A percentile compares a stretch with the other conserved stretches of the same genome.
Conservation (phyloP, 1,140 invertebrate genomes). For the Apis laboriosa region DNA sequence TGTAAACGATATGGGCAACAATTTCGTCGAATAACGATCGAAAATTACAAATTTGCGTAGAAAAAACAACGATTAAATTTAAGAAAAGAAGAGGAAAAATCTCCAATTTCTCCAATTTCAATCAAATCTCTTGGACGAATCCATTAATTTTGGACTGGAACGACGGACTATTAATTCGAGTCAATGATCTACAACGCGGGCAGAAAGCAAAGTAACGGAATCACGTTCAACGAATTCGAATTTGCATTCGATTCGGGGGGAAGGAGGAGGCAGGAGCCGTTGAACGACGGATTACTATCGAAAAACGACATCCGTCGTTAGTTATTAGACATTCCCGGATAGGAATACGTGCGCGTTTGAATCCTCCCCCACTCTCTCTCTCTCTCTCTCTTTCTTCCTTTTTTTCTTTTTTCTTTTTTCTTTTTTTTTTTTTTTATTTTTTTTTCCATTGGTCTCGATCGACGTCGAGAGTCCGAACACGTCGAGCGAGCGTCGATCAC, state of each 20-base stretch:
- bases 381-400: neutral
- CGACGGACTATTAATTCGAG: neutral
- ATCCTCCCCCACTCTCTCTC: neutral
- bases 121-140: neutral
- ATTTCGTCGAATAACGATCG: too few species aligned
- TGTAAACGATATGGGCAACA: neutral
- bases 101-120: too few species aligned
- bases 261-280: neutral
- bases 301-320: constrained; percentile 11
- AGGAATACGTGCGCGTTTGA: constrained; percentile 12
- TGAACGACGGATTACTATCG: constrained; percentile 14
- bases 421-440: neutral
- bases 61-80: too few species aligned
- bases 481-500: constrained; percentile 49
- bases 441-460: neutral
- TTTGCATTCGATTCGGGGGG: constrained; percentile 4
- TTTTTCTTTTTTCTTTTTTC: neutral
- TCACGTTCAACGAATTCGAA: constrained; percentile 8
- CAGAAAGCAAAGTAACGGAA: constrained; percentile 5
- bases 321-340: constrained; percentile 44
- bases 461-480: constrained; percentile 46
- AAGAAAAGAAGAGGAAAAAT: too few species aligned
- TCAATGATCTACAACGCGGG: neutral
- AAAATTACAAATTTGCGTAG: too few species aligned
- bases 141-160: neutral